These are phyloP conservation scores for Takifugu flavidus DNA, from an alignment of 2,113 vertebrate species.

Conservation along the genomic window DNA sequence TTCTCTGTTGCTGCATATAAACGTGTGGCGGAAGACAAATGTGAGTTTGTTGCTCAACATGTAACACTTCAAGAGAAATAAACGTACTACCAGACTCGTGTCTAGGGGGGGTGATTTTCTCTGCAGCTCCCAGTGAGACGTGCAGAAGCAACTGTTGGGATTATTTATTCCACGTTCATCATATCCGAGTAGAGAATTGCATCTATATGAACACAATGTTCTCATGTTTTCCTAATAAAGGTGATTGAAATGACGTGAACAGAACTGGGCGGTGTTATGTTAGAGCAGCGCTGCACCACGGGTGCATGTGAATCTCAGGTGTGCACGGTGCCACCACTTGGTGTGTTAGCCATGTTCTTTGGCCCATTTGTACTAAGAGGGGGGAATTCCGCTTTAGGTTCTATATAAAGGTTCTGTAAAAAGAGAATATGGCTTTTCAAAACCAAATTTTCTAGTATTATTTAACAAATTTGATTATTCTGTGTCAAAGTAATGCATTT, in stretches of 20 bases:
- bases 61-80: slow-evolving; percentile 95
- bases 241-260: slow-evolving; percentile 54
- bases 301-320: neutral
- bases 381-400: too few species aligned
- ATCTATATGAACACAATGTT: slow-evolving; percentile 64
- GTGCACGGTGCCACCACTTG: neutral
- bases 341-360: too few species aligned
- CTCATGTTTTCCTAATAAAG: slow-evolving; percentile 74
- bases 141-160: slow-evolving; percentile 49
- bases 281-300: slow-evolving; percentile 3
- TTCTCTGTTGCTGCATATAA: slow-evolving; percentile 88
- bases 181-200: slow-evolving; percentile 50
- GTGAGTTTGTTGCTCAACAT: slow-evolving; percentile 96
- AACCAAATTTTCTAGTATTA: too few species aligned
- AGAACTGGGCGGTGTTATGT: slow-evolving; percentile 20
- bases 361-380: too few species aligned
- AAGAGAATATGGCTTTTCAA: too few species aligned
- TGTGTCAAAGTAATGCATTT: too few species aligned
- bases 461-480: too few species aligned
- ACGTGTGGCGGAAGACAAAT: slow-evolving; percentile 92
- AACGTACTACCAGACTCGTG: slow-evolving; percentile 93
- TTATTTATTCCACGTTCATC: slow-evolving; percentile 69
- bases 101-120: slow-evolving; percentile 72
- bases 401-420: too few species aligned
- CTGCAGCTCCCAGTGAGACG: slow-evolving; percentile 79